Evolutionary conservation across 2,113 vertebrate species (phyloP).

Genomic region (Megaceryle torquata): DNA sequence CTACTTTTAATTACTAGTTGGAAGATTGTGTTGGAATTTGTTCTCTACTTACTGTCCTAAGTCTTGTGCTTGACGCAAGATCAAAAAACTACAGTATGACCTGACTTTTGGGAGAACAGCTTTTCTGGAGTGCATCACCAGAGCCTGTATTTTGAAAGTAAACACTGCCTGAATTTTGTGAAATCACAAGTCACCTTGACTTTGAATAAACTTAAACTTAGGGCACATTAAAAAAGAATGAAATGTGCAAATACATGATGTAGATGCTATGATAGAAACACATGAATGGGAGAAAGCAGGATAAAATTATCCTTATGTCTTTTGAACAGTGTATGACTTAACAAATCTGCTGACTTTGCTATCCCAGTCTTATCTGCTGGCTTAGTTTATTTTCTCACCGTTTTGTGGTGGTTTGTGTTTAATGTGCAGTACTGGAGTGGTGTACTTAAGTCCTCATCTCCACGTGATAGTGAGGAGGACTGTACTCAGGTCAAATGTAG

Average conservation of each 20-base stretch:
- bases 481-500: background rate
- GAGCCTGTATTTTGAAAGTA: background rate
- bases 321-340: background rate
- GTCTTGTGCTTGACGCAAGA: background rate
- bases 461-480: background rate
- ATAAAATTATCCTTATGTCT: background rate
- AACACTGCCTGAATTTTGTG: background rate
- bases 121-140: background rate
- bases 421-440: background rate
- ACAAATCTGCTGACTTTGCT: background rate
- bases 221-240: background rate
- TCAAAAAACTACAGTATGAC: background rate
- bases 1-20: background rate
- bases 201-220: background rate
- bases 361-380: conserved; percentile 2
- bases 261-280: background rate
- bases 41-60: background rate
- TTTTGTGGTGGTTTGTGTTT: background rate
- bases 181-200: background rate
- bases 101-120: background rate
- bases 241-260: background rate
- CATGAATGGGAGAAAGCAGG: background rate
- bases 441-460: background rate
- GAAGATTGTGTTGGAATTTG: background rate
- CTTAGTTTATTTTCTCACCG: conserved; percentile 22